phyloP scores from a whole-genome alignment of 2,888 invertebrate genomes.

The Gandaritis pyraliata region DNA sequence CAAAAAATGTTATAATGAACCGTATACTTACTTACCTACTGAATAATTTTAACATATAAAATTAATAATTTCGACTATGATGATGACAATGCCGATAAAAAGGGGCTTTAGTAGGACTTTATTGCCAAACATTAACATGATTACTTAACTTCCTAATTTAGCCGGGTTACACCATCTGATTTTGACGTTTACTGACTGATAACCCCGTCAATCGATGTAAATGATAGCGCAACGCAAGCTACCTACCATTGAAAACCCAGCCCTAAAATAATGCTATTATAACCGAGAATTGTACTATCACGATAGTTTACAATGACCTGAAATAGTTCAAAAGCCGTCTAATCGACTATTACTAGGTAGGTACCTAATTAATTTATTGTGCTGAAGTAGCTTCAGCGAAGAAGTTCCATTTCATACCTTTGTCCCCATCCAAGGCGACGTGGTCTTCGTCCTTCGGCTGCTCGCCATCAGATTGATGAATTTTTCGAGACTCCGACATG shows the following conservation, averaged over 20 bases:
- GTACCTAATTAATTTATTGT: too few species aligned
- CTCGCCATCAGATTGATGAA: slow-evolving; percentile 74
- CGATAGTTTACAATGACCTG: background rate
- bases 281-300: too few species aligned
- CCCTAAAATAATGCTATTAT: too few species aligned
- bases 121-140: background rate
- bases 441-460: slow-evolving; percentile 80
- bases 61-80: too few species aligned
- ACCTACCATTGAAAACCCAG: background rate
- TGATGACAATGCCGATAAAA: too few species aligned
- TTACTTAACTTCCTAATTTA: slow-evolving; percentile 36
- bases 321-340: background rate
- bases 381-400: background rate
- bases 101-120: background rate
- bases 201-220: slow-evolving; percentile 33
- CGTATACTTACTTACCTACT: too few species aligned
- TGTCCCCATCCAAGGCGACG: slow-evolving; percentile 81
- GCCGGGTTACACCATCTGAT: slow-evolving; percentile 42
- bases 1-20: too few species aligned
- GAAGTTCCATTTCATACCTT: slow-evolving; percentile 63
- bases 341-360: too few species aligned
- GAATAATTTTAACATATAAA: too few species aligned
- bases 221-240: slow-evolving; percentile 27
- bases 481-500: slow-evolving; percentile 77
- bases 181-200: slow-evolving; percentile 54